Evolutionary conservation across 2,797 vertebrate species (phyloP).

Genomic region (Bradypus variegatus): DNA sequence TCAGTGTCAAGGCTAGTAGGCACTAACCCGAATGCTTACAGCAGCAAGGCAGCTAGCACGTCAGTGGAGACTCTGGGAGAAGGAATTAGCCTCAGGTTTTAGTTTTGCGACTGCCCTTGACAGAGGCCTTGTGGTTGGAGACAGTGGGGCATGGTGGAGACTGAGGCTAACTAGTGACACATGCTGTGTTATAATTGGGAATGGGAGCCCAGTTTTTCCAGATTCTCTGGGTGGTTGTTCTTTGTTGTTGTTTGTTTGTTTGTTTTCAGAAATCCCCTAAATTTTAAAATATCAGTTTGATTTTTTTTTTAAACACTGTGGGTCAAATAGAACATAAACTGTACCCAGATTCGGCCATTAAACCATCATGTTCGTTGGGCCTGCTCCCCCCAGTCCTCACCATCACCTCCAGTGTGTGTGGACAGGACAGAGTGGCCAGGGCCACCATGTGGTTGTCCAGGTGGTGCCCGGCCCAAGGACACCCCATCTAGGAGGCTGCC

Average conservation of each 20-base stretch:
- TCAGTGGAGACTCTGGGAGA: fast-evolving
- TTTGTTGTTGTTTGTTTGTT: not conserved
- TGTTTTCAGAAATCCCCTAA: not conserved
- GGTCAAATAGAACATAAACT: not conserved
- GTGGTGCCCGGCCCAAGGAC: not conserved
- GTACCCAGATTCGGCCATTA: not conserved
- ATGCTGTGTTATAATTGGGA: not conserved
- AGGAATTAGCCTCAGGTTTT: not conserved
- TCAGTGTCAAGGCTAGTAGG: not conserved
- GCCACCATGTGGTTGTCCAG: fast-evolving
- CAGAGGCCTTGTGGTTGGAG: not conserved
- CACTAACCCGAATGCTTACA: not conserved
- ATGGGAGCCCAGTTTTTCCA: not conserved
- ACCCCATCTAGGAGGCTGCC: not conserved
- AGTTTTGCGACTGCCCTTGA: not conserved
- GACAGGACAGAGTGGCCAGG: not conserved
- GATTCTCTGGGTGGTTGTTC: not conserved
- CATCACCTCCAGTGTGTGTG: not conserved
- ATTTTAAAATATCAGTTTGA: not conserved
- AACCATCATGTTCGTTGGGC: too few species aligned
- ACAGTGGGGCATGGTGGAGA: not conserved
- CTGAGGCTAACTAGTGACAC: not conserved
- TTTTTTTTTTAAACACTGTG: not conserved
- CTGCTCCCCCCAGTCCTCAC: not conserved
- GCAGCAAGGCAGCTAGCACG: not conserved